phyloP scores from a whole-genome alignment of 2,113 vertebrate genomes.

The Holacanthus passer region DNA sequence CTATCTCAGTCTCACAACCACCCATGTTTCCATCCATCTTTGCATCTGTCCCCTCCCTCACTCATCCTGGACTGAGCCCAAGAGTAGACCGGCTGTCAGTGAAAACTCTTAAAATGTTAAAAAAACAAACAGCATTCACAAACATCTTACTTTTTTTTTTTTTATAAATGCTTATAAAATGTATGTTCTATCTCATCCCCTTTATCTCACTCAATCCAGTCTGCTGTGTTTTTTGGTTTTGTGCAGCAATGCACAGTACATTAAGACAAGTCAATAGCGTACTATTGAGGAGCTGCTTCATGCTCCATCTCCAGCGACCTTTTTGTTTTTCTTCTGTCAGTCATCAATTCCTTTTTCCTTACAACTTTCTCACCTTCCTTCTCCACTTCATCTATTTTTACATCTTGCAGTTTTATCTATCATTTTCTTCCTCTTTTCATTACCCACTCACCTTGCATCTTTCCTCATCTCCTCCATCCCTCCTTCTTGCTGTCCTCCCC shows the following conservation, averaged over 20 bases:
- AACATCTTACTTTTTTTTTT: not conserved
- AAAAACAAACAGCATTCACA: not conserved
- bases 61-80: not conserved
- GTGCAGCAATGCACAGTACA: not conserved
- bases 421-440: constrained; percentile 2
- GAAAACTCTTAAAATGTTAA: constrained; percentile 33
- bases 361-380: constrained; percentile 15
- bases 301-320: constrained; percentile 17
- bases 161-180: not conserved
- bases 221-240: not conserved
- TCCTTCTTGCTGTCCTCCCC: constrained; percentile 6
- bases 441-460: constrained; percentile 15
- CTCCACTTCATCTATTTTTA: constrained; percentile 18
- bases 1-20: constrained; percentile 26
- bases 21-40: constrained; percentile 30
- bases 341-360: constrained; percentile 9
- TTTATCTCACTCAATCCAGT: not conserved
- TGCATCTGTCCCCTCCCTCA: constrained; percentile 12
- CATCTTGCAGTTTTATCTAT: not conserved
- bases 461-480: constrained; percentile 2
- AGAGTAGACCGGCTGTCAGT: not conserved
- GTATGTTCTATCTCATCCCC: not conserved
- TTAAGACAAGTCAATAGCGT: constrained; percentile 2
- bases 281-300: not conserved
- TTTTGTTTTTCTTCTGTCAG: constrained; percentile 32